Evolutionary conservation across 2,113 vertebrate genomes (phyloP).

Genomic region (Platysteira castanea): DNA sequence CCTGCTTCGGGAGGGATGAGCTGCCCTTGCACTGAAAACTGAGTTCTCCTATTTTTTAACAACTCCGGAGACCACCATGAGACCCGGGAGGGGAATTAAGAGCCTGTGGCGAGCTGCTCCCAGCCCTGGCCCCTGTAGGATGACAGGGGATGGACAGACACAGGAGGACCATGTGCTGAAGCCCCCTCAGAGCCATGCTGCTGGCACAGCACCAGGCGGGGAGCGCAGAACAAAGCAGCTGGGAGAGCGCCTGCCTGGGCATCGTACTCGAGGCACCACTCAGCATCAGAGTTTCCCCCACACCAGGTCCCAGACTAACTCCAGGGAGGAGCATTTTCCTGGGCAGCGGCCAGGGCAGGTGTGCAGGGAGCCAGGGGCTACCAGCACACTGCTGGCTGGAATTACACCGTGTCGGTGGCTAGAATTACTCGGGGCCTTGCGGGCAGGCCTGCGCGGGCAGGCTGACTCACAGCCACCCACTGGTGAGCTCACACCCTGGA

Average conservation of each 20-base stretch:
- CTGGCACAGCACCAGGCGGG: accelerated
- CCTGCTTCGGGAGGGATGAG: background rate
- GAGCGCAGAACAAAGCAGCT: background rate
- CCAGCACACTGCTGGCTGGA: background rate
- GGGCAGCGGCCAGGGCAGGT: background rate
- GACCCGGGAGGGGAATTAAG: background rate
- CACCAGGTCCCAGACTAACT: background rate
- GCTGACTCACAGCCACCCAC: background rate
- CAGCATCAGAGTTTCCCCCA: background rate
- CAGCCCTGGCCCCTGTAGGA: background rate
- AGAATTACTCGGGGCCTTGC: background rate
- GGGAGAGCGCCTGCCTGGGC: background rate
- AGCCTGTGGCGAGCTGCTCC: background rate
- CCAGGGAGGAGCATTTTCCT: background rate
- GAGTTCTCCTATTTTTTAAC: background rate
- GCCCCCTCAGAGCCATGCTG: background rate
- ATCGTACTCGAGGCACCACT: accelerated
- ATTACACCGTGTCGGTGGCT: background rate
- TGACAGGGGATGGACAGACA: too few relatives aligned
- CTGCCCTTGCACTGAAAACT: background rate
- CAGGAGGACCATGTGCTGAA: accelerated
- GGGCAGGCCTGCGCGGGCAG: background rate
- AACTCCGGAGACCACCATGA: background rate
- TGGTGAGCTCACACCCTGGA: background rate
- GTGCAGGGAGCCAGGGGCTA: background rate